These are phyloP conservation scores for Agrilus planipennis DNA, from an alignment of 1,140 invertebrate genomes.

Conservation along the genomic window DNA sequence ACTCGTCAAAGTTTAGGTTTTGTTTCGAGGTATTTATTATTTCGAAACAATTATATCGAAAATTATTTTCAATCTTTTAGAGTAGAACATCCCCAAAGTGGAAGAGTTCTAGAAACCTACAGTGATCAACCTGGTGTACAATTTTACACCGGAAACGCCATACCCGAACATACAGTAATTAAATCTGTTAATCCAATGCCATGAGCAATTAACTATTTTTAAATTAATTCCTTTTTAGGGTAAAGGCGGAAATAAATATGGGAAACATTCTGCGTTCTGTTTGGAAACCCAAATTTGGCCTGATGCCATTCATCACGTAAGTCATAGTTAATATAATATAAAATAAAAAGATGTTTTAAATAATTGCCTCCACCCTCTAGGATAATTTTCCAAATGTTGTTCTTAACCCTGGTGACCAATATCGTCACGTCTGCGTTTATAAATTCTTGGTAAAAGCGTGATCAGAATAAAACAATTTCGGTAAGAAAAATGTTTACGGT, in stretches of 20 bases:
- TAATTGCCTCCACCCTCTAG: slow-evolving; percentile 36
- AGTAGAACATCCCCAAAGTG: slow-evolving; percentile 53
- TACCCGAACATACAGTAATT: slow-evolving; percentile 42
- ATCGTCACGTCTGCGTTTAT: slow-evolving; percentile 32
- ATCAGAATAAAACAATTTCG: not conserved
- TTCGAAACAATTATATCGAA: not conserved
- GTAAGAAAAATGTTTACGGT: no score
- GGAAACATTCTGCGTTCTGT: slow-evolving; percentile 71
- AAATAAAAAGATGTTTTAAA: slow-evolving; percentile 5
- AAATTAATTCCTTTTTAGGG: slow-evolving; percentile 34
- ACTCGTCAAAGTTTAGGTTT: slow-evolving; percentile 27
- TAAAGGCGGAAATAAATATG: slow-evolving; percentile 57
- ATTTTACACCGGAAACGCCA: slow-evolving; percentile 74
- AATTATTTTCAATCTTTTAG: slow-evolving; percentile 23
- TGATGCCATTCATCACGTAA: slow-evolving; percentile 75
- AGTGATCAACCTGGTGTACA: slow-evolving; percentile 83
- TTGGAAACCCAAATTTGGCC: slow-evolving; percentile 90
- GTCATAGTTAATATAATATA: slow-evolving; percentile 14
- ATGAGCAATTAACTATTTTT: not conserved
- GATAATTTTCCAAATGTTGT: slow-evolving; percentile 60
- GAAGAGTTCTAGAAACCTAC: slow-evolving; percentile 62
- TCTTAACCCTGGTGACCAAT: slow-evolving; percentile 58
- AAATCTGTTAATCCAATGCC: not conserved
- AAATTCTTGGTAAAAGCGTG: slow-evolving; percentile 17
- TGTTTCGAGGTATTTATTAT: slow-evolving; percentile 27